Conservation (phyloP, 2,113 vertebrate genomes). For the Anolis carolinensis region DNA sequence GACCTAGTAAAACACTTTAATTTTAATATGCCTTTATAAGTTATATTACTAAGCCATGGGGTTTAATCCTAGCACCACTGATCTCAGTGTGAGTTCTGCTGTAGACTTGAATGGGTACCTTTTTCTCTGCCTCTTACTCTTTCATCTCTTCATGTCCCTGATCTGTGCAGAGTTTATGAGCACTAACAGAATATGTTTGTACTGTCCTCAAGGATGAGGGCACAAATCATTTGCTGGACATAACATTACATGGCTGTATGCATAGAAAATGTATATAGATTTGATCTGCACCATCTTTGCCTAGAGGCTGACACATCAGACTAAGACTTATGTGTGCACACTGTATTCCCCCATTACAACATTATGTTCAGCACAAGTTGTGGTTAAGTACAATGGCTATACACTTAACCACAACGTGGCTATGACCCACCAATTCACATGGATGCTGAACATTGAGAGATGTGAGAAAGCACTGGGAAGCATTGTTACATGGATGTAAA, state of each 20-base stretch:
- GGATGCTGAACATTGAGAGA: neutral
- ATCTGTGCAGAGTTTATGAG: neutral
- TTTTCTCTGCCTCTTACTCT: neutral
- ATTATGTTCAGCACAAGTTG: neutral
- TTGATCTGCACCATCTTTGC: neutral
- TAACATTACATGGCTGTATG: neutral
- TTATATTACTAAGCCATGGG: slow-evolving; percentile 31
- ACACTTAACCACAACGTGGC: no score
- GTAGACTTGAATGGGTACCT: slow-evolving; percentile 24
- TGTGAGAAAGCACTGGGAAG: neutral
- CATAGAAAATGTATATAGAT: neutral
- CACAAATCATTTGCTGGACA: neutral
- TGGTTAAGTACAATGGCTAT: neutral
- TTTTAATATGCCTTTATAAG: slow-evolving; percentile 51
- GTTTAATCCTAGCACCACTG: slow-evolving; percentile 49
- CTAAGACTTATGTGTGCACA: neutral
- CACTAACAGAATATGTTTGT: neutral
- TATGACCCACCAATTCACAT: neutral
- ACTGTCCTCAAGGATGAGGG: neutral
- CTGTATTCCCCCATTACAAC: neutral
- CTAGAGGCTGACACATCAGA: neutral
- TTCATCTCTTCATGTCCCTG: neutral
- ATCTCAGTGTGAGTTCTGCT: slow-evolving; percentile 17
- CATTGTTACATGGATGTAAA: neutral
- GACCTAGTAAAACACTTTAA: slow-evolving; percentile 49